Evolutionary conservation across 2,888 invertebrate genomes (phyloP), one percentile per base, ranked within the genome.

Genomic region (Agriopis aurantiaria): DNA sequence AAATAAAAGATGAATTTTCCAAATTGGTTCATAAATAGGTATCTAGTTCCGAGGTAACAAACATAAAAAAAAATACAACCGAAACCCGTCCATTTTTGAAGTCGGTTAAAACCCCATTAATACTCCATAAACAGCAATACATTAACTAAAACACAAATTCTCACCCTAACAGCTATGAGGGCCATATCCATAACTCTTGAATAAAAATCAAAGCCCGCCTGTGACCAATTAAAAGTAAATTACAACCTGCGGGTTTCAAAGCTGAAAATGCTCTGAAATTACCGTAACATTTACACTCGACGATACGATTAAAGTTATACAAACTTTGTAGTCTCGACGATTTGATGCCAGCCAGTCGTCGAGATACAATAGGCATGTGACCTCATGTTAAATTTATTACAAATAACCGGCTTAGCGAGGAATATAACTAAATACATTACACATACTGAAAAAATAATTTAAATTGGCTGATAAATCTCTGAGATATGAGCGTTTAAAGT

Each of bases 141-240:
- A 68, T 64, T 62, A 58, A 12, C 17, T 48, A 58, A 55, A 55
- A 49, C 43, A 72, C 56, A 60, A 56, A 56, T 57, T 49, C 46
- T 8, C 52, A 57, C 66, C 71, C 57, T 56, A 67, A 62, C 52
- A 51, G 46, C 65, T 14, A 45, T 51, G 17, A 49, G 41, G 4
- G 41, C 40, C 48, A 43, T 69, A 62, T 58, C 71, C 64, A 64
- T 60, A 56, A 33, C 64, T 69, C 60, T 7, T 14, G 52, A 41
- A 51, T 57, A 45, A 55, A 63, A 69, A 69, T 64, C 64, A 64
- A 69, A 64, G 64, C 59, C 43, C 68, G 10, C 64, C 41, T n/a
- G 68, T 48, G 59, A 56, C 64, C 69, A 69, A 69, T 69, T 69
- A 69, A 69, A 64, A 64, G 49, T 64, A 64, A 69, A 64, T 69